These are phyloP conservation scores for Pseudomyrmex sp. DNA, from an alignment of 1,140 invertebrate genomes.

Conservation along the genomic window DNA sequence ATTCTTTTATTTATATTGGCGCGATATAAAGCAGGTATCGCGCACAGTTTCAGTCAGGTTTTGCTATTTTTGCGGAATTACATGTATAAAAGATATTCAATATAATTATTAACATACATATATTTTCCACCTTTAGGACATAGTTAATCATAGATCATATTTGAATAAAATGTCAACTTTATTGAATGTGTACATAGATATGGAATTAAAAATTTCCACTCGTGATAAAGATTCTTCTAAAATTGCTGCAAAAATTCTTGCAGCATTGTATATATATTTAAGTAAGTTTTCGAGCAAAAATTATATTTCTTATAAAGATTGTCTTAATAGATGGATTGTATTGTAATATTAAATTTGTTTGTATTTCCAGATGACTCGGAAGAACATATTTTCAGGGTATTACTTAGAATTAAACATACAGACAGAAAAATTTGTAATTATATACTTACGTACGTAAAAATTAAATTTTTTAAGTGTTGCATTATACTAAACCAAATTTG, in stretches of 20 bases:
- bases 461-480: too few species aligned
- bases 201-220: conserved; percentile 75
- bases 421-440: conserved; percentile 75
- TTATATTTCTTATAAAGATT: conserved; percentile 25
- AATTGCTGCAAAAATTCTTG: conserved; percentile 74
- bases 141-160: conserved; percentile 75
- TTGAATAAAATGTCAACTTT: conserved; percentile 80
- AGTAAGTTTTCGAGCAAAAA: conserved; percentile 68
- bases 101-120: background rate
- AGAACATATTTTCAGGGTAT: conserved; percentile 79
- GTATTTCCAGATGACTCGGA: conserved; percentile 77
- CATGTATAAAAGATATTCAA: background rate
- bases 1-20: conserved; percentile 80
- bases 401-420: conserved; percentile 75
- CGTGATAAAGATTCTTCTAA: conserved; percentile 62
- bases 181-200: conserved; percentile 78
- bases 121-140: conserved; percentile 69
- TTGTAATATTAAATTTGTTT: conserved; percentile 7
- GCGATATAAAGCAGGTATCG: conserved; percentile 77
- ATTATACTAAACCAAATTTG: background rate
- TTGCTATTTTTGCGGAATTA: background rate
- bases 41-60: background rate
- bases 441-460: conserved; percentile 77
- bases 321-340: conserved; percentile 13
- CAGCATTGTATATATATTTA: conserved; percentile 79